These are phyloP conservation scores for Hemiprocne comata DNA, from an alignment of 2,113 vertebrate species.

Conservation along the genomic window DNA sequence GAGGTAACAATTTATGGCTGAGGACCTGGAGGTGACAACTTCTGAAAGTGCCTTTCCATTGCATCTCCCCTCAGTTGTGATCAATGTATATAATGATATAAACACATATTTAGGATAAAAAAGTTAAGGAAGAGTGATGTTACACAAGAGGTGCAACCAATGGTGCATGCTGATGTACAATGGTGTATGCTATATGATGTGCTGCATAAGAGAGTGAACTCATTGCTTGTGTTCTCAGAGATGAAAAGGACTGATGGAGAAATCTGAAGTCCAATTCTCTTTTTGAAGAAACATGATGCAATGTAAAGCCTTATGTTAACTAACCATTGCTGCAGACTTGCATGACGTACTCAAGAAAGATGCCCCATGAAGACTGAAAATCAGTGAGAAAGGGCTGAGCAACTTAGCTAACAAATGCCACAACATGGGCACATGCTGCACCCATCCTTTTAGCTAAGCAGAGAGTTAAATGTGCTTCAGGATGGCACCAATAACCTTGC, in stretches of 20 bases:
- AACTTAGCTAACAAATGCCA: not conserved
- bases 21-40: slow-evolving; percentile 36
- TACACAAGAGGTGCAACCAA: not conserved
- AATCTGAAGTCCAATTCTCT: not conserved
- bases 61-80: not conserved
- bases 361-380: not conserved
- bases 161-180: not conserved
- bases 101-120: not conserved
- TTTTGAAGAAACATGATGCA: not conserved
- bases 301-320: not conserved
- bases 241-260: not conserved
- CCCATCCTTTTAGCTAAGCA: not conserved
- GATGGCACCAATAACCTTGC: not conserved
- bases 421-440: not conserved
- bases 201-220: not conserved
- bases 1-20: slow-evolving; percentile 50
- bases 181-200: not conserved
- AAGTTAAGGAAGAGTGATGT: not conserved
- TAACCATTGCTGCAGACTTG: not conserved
- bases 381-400: not conserved
- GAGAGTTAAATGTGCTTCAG: not conserved
- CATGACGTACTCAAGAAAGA: not conserved
- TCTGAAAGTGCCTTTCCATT: slow-evolving; percentile 59
- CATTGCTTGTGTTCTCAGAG: not conserved
- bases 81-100: not conserved